phyloP scores from a whole-genome alignment of 2,888 invertebrate species.

The Nomada ferruginata region DNA sequence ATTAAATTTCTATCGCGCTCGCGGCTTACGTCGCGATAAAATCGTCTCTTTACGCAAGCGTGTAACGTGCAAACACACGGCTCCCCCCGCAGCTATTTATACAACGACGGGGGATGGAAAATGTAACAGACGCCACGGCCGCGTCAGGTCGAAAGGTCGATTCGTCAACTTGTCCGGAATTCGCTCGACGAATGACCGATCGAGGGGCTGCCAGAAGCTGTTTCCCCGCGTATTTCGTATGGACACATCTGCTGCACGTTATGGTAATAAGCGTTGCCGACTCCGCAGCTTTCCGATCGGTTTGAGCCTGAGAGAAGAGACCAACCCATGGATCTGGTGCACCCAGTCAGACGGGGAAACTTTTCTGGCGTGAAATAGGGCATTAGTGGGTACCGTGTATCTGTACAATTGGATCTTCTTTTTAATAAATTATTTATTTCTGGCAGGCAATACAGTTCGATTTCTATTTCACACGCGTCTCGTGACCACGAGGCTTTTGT shows the following conservation, averaged over 20 bases:
- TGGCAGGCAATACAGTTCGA: too few relatives aligned
- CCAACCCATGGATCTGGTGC: neutral
- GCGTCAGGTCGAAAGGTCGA: constrained; percentile 44
- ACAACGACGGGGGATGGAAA: constrained; percentile 24
- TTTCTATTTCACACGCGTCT: neutral
- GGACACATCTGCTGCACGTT: constrained; percentile 65
- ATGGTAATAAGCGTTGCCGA: constrained; percentile 53
- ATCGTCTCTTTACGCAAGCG: constrained; percentile 37
- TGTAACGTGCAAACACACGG: constrained; percentile 40
- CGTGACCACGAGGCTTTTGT: neutral
- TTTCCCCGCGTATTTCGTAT: constrained; percentile 50
- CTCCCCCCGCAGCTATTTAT: constrained; percentile 42
- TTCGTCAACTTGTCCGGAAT: constrained; percentile 66
- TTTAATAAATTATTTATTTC: neutral
- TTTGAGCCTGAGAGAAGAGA: neutral
- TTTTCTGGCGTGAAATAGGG: constrained; percentile 20
- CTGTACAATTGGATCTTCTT: constrained; percentile 11
- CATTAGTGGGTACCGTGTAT: neutral
- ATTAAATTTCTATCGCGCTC: constrained; percentile 53
- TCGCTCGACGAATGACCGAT: constrained; percentile 64
- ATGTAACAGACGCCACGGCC: constrained; percentile 40
- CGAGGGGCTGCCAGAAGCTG: constrained; percentile 35
- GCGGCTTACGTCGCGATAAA: constrained; percentile 50
- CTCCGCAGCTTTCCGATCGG: constrained; percentile 20
- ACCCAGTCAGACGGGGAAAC: constrained; percentile 5